These are phyloP conservation scores for Cerastoderma edule DNA, from an alignment of 2,888 invertebrate species.

Conservation along the genomic window DNA sequence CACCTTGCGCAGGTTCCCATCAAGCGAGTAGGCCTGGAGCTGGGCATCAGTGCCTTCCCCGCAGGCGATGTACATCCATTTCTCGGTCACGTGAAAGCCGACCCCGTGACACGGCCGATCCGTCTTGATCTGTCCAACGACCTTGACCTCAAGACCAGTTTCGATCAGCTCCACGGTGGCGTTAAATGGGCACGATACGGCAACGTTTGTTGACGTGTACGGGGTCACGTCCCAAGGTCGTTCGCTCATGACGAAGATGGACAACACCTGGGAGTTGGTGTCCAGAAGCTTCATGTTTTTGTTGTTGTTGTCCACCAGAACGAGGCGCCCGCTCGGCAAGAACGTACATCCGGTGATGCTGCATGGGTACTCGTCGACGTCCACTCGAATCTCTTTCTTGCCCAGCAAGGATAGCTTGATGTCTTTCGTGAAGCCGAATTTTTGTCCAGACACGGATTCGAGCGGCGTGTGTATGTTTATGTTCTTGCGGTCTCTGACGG, in stretches of 20 bases:
- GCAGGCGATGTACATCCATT: slow-evolving; percentile 49
- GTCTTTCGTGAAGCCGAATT: slow-evolving; percentile 34
- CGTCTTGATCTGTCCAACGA: slow-evolving; percentile 42
- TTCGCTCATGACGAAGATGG: slow-evolving; percentile 31
- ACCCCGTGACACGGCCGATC: slow-evolving; percentile 50
- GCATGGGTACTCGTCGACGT: slow-evolving; percentile 29
- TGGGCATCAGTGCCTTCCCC: slow-evolving; percentile 40
- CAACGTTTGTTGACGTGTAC: slow-evolving; percentile 43
- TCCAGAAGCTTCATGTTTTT: slow-evolving; percentile 46
- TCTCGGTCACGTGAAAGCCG: slow-evolving; percentile 39
- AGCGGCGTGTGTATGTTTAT: background rate
- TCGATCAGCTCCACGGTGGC: slow-evolving; percentile 39
- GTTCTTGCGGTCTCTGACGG: background rate
- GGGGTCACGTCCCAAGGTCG: slow-evolving; percentile 51
- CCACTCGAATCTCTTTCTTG: slow-evolving; percentile 41
- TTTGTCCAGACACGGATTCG: background rate
- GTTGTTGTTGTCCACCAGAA: slow-evolving; percentile 52
- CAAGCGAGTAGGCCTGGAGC: slow-evolving; percentile 46
- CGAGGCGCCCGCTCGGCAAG: slow-evolving; percentile 53
- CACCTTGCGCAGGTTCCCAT: slow-evolving; percentile 48
- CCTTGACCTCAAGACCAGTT: slow-evolving; percentile 39
- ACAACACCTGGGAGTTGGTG: slow-evolving; percentile 41
- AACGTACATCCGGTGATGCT: slow-evolving; percentile 49
- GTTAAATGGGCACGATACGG: slow-evolving; percentile 47
- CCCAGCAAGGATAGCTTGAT: slow-evolving; percentile 39